Base-by-base conservation (phyloP, 1,140 invertebrate genomes). In the Chironomus striatipennis region DNA sequence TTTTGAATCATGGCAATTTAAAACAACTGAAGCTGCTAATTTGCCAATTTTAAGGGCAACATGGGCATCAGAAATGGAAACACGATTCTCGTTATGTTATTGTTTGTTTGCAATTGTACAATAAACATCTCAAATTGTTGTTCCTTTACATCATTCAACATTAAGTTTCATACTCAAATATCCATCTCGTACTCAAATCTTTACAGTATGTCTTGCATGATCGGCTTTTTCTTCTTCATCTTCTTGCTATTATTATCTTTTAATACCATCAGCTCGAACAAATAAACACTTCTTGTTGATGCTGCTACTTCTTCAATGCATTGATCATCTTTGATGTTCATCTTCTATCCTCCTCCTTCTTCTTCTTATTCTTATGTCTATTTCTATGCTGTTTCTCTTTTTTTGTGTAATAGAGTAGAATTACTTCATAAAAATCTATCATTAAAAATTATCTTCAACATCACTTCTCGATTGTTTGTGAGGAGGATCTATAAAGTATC, bases 241-340 rank as follows among this genome's bases (percentile, higher is more conserved):
- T 70, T 57, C 47, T 57, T n/a, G 12, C 47, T 21, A 17, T 20
- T 17, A 10, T 70, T 70, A 70, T 70, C 65, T 5, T 20, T 57
- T 70, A 70, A 70, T 70, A 70, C 65, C 17, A 70, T 70, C 65
- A 70, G 65, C 65, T 20, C 20, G 65, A 70, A 70, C 65, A 70
- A 70, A 70, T 70, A 70, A 70, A 70, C 65, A 70, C 65, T 70
- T 70, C 20, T 18, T 47, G 24, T 34, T 34, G 24, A 34, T 34
- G 24, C 24, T 57, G 47, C n/a, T 57, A 57, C 47, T 57, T 34
- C 24, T 57, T 15, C 47, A n/a, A n/a, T n/a, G n/a, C n/a, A n/a
- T n/a, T n/a, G n/a, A n/a, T 57, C 8, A 57, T 57, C 47, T 57
- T 57, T 34, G 12, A n/a, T 57, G 12, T 57, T n/a, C 47, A n/a